Evolutionary conservation across 2,113 vertebrate genomes (phyloP), one percentile per base, ranked within the genome.

Genomic region (Hucho hucho): DNA sequence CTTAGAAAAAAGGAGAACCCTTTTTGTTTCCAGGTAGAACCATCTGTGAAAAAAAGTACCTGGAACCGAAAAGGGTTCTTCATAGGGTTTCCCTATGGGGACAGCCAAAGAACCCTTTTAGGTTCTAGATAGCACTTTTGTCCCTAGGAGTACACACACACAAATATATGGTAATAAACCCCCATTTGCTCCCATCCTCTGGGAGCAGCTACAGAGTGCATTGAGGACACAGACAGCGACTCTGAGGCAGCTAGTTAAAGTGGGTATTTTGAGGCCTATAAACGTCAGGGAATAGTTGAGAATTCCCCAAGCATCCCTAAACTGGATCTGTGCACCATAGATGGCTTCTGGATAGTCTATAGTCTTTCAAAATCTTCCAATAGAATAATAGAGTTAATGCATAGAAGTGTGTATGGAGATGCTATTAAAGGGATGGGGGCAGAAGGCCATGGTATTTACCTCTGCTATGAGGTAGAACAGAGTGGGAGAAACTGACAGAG

Each of bases 181-280:
- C 4, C 20, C 56, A 24, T 14, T 12, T 29, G 11, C 64, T 47
- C 22, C 46, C 2, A 3, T 24, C 9, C 14, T 68, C 67, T 83
- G 49, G 49, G 70, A 70, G 22, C 13, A 70, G 18, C 20, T 73
- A 64, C 7, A 59, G 75, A 24, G 73, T 16, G 63, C 25, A 73
- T 6, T 64, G 70, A 77, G 32, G 69, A 81, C 46, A 24, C 13
- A 71, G 7, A 28, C 20, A 79, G 78, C 75, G 32, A 67, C 65
- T 32, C 24, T 11, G 13, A 72, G 29, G 66, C 58, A 75, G 64
- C 73, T 82, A 77, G 64, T 83, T 83, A 79, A 86, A 88, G 70
- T 70, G 70, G 68, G 59, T 68, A 32, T 69, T 81, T 73, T 82
- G 70, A 84, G 80, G 43, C 25, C 73, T 63, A 70, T 88, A 81